Conservation (phyloP, 1,140 invertebrate genomes). For the Andrena cerasifolii region DNA sequence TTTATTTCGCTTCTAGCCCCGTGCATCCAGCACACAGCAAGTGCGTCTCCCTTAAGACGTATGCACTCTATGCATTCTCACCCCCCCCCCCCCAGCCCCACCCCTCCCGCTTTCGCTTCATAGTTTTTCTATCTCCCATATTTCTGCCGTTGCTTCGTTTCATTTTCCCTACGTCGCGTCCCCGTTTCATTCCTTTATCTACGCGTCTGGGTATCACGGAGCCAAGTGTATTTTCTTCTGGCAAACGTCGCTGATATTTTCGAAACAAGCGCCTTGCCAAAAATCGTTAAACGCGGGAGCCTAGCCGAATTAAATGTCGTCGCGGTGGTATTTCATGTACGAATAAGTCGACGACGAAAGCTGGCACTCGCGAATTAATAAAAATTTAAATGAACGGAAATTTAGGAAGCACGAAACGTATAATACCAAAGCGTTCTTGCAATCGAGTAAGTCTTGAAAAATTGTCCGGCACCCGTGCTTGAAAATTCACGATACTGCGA, state of each 20-base stretch:
- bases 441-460: no score
- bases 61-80: slow-evolving; percentile 31
- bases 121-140: slow-evolving; percentile 57
- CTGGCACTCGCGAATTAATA: background rate
- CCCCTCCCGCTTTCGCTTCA: background rate
- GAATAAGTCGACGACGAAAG: background rate
- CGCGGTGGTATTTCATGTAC: no score
- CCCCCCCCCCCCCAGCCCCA: background rate
- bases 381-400: background rate
- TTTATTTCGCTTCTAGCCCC: slow-evolving; percentile 53
- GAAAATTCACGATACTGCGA: background rate
- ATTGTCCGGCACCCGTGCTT: no score
- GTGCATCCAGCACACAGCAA: slow-evolving; percentile 42
- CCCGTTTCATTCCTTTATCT: slow-evolving; percentile 47
- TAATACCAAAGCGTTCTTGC: no score
- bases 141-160: slow-evolving; percentile 50
- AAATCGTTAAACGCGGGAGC: slow-evolving; percentile 22
- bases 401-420: background rate
- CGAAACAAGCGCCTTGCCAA: slow-evolving; percentile 37
- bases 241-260: slow-evolving; percentile 42
- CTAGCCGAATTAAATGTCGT: slow-evolving; percentile 11
- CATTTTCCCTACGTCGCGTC: slow-evolving; percentile 32
- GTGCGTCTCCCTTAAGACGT: slow-evolving; percentile 59
- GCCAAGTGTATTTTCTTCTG: slow-evolving; percentile 38
- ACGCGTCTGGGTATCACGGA: slow-evolving; percentile 40